Conservation (phyloP, 2,113 vertebrate species). For the Piprites chloris region DNA sequence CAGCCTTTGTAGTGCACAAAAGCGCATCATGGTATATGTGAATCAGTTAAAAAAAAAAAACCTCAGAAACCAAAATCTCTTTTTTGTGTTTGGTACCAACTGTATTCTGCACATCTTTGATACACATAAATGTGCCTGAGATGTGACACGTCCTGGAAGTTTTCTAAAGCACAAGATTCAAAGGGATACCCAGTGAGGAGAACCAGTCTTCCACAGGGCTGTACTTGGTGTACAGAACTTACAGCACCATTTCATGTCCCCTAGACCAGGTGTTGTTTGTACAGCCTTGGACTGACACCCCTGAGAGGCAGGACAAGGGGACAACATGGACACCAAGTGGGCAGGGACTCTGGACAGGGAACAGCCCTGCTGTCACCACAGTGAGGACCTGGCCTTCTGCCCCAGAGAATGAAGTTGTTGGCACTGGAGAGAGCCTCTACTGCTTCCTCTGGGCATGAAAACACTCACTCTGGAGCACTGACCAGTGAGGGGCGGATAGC, state of each 20-base stretch:
- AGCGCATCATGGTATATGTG: not conserved
- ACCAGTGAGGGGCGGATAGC: not conserved
- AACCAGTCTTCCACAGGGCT: not conserved
- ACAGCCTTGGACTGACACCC: not conserved
- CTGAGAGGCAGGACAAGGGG: not conserved
- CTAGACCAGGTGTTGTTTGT: not conserved
- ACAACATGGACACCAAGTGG: accelerated
- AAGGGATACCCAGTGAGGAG: not conserved
- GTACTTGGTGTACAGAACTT: not conserved
- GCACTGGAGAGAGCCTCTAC: not conserved
- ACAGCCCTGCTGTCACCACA: not conserved
- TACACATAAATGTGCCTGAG: not conserved
- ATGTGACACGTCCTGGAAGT: not conserved
- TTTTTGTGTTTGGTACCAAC: not conserved
- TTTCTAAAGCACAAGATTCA: not conserved
- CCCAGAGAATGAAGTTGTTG: not conserved
- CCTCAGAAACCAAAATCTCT: not conserved
- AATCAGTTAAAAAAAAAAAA: not conserved
- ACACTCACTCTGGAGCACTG: not conserved
- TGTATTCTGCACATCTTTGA: not conserved
- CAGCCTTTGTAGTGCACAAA: not conserved
- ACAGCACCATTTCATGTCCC: not conserved
- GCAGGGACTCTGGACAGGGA: not conserved
- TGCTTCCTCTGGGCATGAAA: not conserved
- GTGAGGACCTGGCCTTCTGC: not conserved